Evolutionary conservation across 2,888 invertebrate species (phyloP).

Genomic region (Rugalucina vietnamica): DNA sequence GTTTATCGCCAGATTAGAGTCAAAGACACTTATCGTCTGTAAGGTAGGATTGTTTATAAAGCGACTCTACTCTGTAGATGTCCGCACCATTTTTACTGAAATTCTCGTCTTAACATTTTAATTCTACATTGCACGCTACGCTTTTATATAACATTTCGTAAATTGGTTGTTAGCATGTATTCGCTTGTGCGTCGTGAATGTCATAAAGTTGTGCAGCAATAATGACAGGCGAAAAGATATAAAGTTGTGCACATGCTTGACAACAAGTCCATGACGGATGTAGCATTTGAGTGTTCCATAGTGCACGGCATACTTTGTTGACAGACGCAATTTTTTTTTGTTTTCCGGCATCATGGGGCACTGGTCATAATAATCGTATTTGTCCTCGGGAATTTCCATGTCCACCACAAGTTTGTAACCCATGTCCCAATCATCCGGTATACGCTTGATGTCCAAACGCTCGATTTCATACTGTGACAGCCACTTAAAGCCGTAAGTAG

Average conservation of each 20-base stretch:
- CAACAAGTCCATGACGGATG: background rate
- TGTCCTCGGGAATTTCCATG: background rate
- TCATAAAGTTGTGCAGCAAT: constrained; percentile 10
- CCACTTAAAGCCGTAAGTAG: constrained; percentile 11
- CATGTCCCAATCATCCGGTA: constrained; percentile 6
- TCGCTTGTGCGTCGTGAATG: background rate
- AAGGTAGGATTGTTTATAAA: constrained; percentile 9
- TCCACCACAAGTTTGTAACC: constrained; percentile 9
- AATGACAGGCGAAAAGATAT: background rate
- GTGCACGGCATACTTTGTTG: constrained; percentile 8
- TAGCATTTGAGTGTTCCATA: constrained; percentile 9
- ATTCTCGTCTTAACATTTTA: background rate
- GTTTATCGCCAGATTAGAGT: constrained; percentile 5
- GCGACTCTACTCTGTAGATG: background rate
- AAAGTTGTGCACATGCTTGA: background rate
- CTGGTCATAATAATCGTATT: background rate
- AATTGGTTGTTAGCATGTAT: background rate
- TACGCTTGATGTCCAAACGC: background rate
- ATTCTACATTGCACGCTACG: too few relatives aligned
- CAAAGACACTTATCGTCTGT: background rate
- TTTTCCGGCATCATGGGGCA: constrained; percentile 13
- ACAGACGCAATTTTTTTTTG: background rate
- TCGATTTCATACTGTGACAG: background rate
- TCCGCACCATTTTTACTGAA: background rate
- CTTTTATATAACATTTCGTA: background rate